Evolutionary conservation across 1,140 invertebrate species (phyloP).

Genomic region (Neodiprion pinetum): DNA sequence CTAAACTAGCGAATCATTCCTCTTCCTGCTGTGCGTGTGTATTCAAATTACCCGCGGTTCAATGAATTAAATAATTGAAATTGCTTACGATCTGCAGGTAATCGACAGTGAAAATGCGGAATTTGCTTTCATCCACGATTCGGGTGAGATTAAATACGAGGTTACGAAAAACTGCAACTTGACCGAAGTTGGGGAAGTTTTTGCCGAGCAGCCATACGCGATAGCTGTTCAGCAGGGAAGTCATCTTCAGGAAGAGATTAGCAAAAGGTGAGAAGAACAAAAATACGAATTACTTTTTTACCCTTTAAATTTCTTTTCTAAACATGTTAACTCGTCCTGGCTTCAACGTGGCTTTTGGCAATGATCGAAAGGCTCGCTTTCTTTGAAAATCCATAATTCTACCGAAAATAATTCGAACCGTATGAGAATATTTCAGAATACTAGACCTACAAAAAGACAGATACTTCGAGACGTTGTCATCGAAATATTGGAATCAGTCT

Average conservation of each 20-base stretch:
- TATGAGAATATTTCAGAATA: conserved; percentile 63
- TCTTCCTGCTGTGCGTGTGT: background rate
- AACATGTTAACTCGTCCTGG: conserved; percentile 10
- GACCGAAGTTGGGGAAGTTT: conserved; percentile 86
- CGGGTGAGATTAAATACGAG: conserved; percentile 83
- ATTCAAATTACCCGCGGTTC: no score
- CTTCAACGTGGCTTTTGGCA: conserved; percentile 8
- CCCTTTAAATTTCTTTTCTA: background rate
- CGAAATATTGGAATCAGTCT: conserved; percentile 85
- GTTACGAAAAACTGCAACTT: conserved; percentile 84
- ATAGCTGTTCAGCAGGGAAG: conserved; percentile 88
- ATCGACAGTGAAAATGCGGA: conserved; percentile 79
- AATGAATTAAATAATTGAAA: no score
- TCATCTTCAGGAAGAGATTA: conserved; percentile 81
- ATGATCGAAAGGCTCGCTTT: background rate
- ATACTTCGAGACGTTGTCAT: conserved; percentile 78
- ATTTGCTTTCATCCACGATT: conserved; percentile 90
- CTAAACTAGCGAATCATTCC: background rate
- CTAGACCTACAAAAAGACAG: conserved; percentile 85
- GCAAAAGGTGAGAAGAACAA: conserved; percentile 64
- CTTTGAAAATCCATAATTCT: background rate
- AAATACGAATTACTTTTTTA: background rate
- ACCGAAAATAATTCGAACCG: conserved; percentile 15
- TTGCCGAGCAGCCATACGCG: conserved; percentile 88
- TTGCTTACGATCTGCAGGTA: conserved; percentile 58